These are phyloP conservation scores for Atlantisia rogersi DNA, from an alignment of 2,113 vertebrate species.

Conservation along the genomic window DNA sequence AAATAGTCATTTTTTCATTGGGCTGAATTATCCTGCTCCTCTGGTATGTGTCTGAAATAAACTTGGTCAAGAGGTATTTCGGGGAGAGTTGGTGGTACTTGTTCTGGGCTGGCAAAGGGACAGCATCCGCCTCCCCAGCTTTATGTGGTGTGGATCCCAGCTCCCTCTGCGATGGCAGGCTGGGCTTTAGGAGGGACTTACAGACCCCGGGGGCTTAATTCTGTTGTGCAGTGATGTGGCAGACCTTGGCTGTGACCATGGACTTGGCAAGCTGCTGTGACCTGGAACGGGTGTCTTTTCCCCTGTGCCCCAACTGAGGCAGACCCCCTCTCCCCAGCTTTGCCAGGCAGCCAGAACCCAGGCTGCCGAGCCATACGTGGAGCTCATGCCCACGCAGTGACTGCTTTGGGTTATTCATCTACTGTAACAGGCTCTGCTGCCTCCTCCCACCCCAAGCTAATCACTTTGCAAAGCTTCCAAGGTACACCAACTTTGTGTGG, in stretches of 20 bases:
- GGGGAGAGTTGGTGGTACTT: not conserved
- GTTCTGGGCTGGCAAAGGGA: not conserved
- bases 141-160: not conserved
- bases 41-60: not conserved
- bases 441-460: conserved; percentile 56
- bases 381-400: not conserved
- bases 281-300: not conserved
- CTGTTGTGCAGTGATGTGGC: not conserved
- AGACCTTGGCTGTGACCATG: not conserved
- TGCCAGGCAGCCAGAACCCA: not conserved
- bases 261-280: not conserved
- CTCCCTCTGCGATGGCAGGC: fast-evolving
- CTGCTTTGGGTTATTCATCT: conserved; percentile 49
- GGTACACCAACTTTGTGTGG: conserved; percentile 47
- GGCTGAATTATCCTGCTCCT: not conserved
- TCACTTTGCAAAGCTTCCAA: conserved; percentile 56
- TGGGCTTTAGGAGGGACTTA: not conserved
- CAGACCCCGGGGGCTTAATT: not conserved
- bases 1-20: not conserved
- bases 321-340: not conserved
- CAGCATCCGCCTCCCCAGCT: not conserved
- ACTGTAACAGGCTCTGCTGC: conserved; percentile 34
- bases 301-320: not conserved
- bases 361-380: not conserved
- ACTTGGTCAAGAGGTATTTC: not conserved